Percentiles rank a stretch among this genome's conserved stretches.
phyloP scores from a whole-genome alignment of 2,888 invertebrate genomes.

The Tiliacea aurago region DNA sequence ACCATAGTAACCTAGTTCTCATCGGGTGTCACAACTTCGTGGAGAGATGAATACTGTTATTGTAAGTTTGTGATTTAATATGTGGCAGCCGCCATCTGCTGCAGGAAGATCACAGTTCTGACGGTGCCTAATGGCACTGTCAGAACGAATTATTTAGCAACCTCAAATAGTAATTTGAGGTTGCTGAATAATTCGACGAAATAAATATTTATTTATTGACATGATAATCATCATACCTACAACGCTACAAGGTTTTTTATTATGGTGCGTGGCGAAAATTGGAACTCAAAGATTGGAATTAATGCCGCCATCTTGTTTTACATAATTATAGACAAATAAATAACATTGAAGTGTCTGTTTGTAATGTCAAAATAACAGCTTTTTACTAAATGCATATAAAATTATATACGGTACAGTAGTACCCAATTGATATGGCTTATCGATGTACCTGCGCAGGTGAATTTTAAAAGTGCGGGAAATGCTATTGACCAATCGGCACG shows the following conservation, averaged over 20 bases:
- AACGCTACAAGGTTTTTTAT: not conserved
- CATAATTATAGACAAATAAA: no score
- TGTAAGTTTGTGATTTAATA: not conserved
- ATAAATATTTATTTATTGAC: not conserved
- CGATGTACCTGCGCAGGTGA: no score
- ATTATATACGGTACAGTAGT: no score
- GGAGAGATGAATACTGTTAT: not conserved
- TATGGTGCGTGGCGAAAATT: not conserved
- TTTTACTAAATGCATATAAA: no score
- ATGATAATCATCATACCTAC: not conserved
- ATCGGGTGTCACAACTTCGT: not conserved
- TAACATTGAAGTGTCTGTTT: no score
- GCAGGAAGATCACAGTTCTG: not conserved
- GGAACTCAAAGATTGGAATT: not conserved
- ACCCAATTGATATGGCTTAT: no score
- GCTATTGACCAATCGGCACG: no score
- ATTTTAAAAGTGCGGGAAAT: no score
- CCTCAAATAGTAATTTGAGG: not conserved
- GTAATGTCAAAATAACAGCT: no score
- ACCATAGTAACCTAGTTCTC: conserved; percentile 19
- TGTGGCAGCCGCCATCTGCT: not conserved
- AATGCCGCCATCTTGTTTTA: not conserved
- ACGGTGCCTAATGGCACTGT: no score
- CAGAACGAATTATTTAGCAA: no score
- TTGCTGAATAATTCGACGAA: not conserved